Evolutionary conservation across 1,140 invertebrate species (phyloP).

Genomic region (Sarcophaga bullata): DNA sequence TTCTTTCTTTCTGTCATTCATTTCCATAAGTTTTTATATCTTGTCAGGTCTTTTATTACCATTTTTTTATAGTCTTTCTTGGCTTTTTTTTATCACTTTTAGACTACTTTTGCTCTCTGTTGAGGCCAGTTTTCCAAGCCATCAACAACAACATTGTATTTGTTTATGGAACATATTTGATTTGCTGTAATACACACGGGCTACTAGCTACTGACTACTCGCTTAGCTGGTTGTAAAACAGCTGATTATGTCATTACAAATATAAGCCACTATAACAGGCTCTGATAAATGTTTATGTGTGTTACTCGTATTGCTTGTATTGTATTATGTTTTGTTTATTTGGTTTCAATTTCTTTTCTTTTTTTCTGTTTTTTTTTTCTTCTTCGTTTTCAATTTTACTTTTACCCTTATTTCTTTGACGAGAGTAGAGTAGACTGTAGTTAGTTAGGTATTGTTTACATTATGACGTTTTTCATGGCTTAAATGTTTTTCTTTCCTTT

Average conservation of each 20-base stretch:
- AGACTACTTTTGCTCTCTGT: neutral
- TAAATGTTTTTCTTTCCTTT: no score
- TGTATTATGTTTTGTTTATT: neutral
- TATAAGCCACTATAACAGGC: conserved; percentile 12
- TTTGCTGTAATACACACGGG: no score
- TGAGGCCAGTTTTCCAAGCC: neutral
- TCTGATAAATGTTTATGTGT: no score
- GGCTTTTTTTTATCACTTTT: neutral
- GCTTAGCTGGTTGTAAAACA: conserved; percentile 12
- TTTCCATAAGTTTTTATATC: neutral
- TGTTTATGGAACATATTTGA: no score
- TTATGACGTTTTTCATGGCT: no score
- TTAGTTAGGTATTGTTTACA: neutral
- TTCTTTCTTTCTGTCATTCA: neutral
- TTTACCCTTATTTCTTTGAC: neutral
- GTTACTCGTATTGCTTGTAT: neutral
- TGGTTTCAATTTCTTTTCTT: neutral
- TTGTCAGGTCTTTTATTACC: neutral
- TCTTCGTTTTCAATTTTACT: neutral
- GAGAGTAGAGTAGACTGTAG: neutral
- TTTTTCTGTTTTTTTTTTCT: no score
- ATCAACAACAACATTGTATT: no score
- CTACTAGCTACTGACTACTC: neutral
- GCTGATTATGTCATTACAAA: conserved; percentile 22
- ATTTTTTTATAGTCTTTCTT: neutral